A percentile compares a stretch with the other conserved stretches of the same genome.
Evolutionary conservation across 2,797 vertebrate species (phyloP).

Genomic region (Micrastur ruficollis): DNA sequence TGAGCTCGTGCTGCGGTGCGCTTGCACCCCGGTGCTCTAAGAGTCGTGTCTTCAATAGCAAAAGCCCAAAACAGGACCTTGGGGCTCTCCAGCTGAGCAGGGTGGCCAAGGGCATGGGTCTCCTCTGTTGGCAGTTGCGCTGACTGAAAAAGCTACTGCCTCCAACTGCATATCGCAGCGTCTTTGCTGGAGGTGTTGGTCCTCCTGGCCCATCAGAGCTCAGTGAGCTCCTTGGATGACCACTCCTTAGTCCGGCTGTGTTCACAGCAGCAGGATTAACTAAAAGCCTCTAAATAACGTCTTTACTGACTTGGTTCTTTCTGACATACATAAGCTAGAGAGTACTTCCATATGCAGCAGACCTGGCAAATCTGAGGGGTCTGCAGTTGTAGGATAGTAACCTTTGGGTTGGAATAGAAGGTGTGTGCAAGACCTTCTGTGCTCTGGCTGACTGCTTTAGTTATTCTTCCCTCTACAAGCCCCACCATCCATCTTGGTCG

Average conservation of each 20-base stretch:
- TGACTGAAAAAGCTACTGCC: not conserved
- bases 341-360: not conserved
- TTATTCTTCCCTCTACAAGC: not conserved
- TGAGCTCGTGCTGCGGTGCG: not conserved
- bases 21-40: not conserved
- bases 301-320: not conserved
- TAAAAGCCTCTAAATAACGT: not conserved
- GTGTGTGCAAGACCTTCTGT: not conserved
- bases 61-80: fast-evolving
- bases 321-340: not conserved
- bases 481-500: fast-evolving
- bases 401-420: not conserved
- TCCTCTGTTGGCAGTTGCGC: not conserved
- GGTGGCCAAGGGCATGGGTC: not conserved
- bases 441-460: not conserved
- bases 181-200: not conserved
- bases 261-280: not conserved
- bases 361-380: not conserved
- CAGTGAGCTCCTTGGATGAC: not conserved
- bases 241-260: not conserved
- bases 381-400: not conserved
- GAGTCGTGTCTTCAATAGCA: not conserved
- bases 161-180: fast-evolving
- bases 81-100: not conserved
- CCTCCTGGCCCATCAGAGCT: not conserved